These are phyloP conservation scores for Thalassophryne amazonica DNA, from an alignment of 2,797 vertebrate species.

Conservation along the genomic window DNA sequence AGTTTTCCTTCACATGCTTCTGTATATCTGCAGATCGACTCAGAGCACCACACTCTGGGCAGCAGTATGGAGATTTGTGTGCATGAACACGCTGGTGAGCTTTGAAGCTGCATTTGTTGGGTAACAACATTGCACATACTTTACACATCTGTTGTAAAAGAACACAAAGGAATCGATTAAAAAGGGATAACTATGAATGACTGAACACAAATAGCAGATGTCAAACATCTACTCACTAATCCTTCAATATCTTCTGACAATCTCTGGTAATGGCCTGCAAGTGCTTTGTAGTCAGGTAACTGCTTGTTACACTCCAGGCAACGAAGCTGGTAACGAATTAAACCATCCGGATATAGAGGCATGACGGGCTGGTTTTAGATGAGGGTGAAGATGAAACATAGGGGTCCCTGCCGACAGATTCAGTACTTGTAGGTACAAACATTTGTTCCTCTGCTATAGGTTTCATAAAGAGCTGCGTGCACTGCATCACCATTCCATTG, in stretches of 20 bases:
- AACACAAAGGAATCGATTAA: not conserved
- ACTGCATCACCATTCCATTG: slow-evolving; percentile 93
- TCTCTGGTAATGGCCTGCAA: slow-evolving; percentile 95
- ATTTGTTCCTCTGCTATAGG: slow-evolving; percentile 91
- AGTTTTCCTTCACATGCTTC: slow-evolving; percentile 94
- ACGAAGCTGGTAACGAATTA: slow-evolving; percentile 83
- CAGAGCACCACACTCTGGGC: slow-evolving; percentile 91
- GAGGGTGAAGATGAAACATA: slow-evolving; percentile 23
- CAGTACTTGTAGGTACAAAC: slow-evolving; percentile 77
- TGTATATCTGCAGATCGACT: slow-evolving; percentile 92
- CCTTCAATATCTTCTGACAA: slow-evolving; percentile 83
- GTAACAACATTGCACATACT: slow-evolving; percentile 93
- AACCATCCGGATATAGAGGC: slow-evolving; percentile 86
- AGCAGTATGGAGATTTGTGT: slow-evolving; percentile 94
- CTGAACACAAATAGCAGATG: not conserved
- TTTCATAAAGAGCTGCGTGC: slow-evolving; percentile 93
- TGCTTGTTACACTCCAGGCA: slow-evolving; percentile 95
- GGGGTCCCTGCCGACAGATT: slow-evolving; percentile 20
- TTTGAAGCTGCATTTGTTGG: slow-evolving; percentile 93
- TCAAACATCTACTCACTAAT: slow-evolving; percentile 81
- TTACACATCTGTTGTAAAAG: slow-evolving; percentile 81
- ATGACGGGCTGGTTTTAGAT: slow-evolving; percentile 77
- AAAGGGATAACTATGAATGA: too few relatives aligned
- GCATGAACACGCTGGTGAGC: slow-evolving; percentile 92
- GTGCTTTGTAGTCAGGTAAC: slow-evolving; percentile 82